These are phyloP conservation scores for Galleria mellonella DNA, from an alignment of 1,140 invertebrate genomes.

Conservation along the genomic window DNA sequence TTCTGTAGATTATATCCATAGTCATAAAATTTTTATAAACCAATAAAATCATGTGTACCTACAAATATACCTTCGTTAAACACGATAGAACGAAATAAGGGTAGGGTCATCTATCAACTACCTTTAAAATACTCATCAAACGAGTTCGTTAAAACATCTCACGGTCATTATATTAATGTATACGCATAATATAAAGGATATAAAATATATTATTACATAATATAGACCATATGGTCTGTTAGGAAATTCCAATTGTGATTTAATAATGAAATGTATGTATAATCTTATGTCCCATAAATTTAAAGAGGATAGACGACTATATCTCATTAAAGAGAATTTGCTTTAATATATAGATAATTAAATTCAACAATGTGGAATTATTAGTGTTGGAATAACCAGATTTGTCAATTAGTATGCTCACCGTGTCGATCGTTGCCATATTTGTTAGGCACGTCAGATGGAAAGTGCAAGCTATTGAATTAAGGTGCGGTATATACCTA, in stretches of 20 bases:
- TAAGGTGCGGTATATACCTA: constrained; percentile 12
- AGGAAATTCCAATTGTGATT: constrained; percentile 17
- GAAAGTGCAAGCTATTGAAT: constrained; percentile 22
- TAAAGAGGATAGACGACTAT: no score
- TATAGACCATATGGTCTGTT: constrained; percentile 7
- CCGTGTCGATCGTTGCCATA: no score
- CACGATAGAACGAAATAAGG: no score
- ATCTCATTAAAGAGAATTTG: no score
- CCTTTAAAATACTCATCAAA: background rate
- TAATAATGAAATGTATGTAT: constrained; percentile 12
- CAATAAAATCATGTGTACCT: no score
- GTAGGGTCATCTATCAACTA: no score
- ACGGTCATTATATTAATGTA: constrained; percentile 4
- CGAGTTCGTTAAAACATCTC: constrained; percentile 1
- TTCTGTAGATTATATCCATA: no score
- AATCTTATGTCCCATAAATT: constrained; percentile 3
- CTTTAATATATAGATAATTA: no score
- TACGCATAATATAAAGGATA: constrained; percentile 6
- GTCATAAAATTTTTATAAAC: no score
- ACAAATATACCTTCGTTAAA: no score
- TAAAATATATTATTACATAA: no score
- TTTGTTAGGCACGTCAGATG: constrained; percentile 12
- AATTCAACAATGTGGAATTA: no score
- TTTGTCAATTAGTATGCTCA: background rate
- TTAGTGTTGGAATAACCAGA: constrained; percentile 4